Evolutionary conservation across 2,797 vertebrate species (phyloP).

Genomic region (Thaleichthys pacificus): DNA sequence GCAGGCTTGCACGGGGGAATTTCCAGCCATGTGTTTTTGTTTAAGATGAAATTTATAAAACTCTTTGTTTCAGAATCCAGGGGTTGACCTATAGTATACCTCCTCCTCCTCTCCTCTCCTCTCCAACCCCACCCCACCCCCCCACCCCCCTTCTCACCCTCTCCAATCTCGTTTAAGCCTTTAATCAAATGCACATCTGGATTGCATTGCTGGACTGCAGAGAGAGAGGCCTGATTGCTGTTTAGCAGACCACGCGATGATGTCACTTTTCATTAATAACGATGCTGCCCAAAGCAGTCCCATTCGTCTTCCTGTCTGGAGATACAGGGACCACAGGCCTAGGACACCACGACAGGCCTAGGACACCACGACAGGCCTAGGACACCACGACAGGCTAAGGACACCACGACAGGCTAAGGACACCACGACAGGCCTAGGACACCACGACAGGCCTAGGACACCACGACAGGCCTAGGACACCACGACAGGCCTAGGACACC

Average conservation of each 20-base stretch:
- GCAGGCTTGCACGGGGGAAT: constrained; percentile 20
- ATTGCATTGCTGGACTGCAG: constrained; percentile 66
- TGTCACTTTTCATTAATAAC: constrained; percentile 80
- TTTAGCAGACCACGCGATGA: constrained; percentile 74
- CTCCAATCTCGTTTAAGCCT: constrained; percentile 70
- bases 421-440: too few relatives aligned
- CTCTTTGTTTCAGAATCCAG: constrained; percentile 65
- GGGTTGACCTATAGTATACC: constrained; percentile 58
- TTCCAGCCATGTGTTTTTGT: constrained; percentile 73
- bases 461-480: too few relatives aligned
- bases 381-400: constrained; percentile 38
- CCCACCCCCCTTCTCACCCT: constrained; percentile 51
- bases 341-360: constrained; percentile 40
- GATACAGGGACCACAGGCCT: constrained; percentile 35
- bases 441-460: too few relatives aligned
- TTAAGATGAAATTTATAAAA: constrained; percentile 72
- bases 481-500: too few relatives aligned
- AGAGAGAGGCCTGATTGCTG: constrained; percentile 71
- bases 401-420: too few relatives aligned
- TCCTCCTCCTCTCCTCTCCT: constrained; percentile 16
- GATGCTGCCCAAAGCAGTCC: constrained; percentile 62
- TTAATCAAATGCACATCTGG: constrained; percentile 82
- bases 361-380: constrained; percentile 7
- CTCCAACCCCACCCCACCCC: constrained; percentile 19
- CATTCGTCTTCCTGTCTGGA: constrained; percentile 68